Conservation (phyloP, 2,113 vertebrate genomes). For the Delphinapterus leucas region DNA sequence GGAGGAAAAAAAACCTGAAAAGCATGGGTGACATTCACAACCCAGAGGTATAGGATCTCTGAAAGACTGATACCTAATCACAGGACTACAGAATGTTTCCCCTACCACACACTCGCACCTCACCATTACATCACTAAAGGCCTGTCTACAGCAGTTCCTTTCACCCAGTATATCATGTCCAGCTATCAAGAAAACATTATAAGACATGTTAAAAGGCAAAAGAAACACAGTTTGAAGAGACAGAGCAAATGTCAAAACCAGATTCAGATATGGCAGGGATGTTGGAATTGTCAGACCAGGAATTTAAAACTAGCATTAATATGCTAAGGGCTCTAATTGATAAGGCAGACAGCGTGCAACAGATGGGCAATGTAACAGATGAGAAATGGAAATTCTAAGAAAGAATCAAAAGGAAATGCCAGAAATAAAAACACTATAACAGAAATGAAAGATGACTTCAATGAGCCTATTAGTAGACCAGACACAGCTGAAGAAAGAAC, state of each 20-base stretch:
- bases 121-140: neutral
- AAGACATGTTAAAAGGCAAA: neutral
- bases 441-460: neutral
- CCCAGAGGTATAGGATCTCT: neutral
- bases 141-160: neutral
- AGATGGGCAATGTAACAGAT: neutral
- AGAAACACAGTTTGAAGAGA: neutral
- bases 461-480: neutral
- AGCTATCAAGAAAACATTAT: neutral
- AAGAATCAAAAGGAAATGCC: neutral
- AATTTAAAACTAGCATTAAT: neutral
- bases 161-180: neutral
- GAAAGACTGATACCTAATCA: neutral
- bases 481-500: neutral
- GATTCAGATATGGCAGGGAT: neutral
- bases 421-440: neutral
- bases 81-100: neutral
- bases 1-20: neutral
- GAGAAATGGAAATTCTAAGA: neutral
- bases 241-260: neutral
- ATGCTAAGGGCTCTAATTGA: neutral
- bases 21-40: neutral
- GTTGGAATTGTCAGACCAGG: neutral
- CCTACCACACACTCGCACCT: neutral
- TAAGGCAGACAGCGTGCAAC: neutral